Evolutionary conservation across 2,888 invertebrate genomes (phyloP).

Genomic region (Trichopoda pennipes): DNA sequence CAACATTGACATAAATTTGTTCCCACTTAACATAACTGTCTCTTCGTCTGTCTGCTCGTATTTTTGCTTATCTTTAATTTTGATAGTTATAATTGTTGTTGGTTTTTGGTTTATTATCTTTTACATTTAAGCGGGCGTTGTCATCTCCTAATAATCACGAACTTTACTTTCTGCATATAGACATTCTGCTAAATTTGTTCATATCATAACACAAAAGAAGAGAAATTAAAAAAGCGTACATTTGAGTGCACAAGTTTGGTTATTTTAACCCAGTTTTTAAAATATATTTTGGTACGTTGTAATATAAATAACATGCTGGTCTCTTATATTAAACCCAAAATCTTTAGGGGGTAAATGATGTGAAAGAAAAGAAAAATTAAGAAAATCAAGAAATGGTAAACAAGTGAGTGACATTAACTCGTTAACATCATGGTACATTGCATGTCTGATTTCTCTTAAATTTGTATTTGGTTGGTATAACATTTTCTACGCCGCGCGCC

Average conservation of each 20-base stretch:
- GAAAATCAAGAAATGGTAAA: slow-evolving; percentile 34
- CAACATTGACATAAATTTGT: slow-evolving; percentile 60
- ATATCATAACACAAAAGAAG: slow-evolving; percentile 17
- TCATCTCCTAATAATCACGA: slow-evolving; percentile 57
- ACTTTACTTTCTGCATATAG: slow-evolving; percentile 32
- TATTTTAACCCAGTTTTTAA: slow-evolving; percentile 58
- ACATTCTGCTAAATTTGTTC: slow-evolving; percentile 56
- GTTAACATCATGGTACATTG: slow-evolving; percentile 61
- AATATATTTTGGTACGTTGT: slow-evolving; percentile 33
- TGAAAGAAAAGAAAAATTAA: not conserved
- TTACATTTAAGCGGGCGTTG: slow-evolving; percentile 53
- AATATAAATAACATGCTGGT: slow-evolving; percentile 60
- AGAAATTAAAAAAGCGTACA: not conserved
- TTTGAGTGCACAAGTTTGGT: slow-evolving; percentile 39
- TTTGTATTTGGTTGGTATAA: slow-evolving; percentile 31
- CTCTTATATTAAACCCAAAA: slow-evolving; percentile 18
- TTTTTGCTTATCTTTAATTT: slow-evolving; percentile 40
- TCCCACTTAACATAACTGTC: slow-evolving; percentile 22
- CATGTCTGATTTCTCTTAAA: slow-evolving; percentile 52
- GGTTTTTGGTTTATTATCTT: slow-evolving; percentile 42
- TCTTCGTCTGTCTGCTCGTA: slow-evolving; percentile 17
- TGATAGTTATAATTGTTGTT: slow-evolving; percentile 47
- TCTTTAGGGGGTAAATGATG: slow-evolving; percentile 8
- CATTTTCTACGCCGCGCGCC: not conserved
- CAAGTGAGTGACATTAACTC: slow-evolving; percentile 68